phyloP scores from a whole-genome alignment of 2,797 vertebrate genomes.

The Threskiornis aethiopicus region DNA sequence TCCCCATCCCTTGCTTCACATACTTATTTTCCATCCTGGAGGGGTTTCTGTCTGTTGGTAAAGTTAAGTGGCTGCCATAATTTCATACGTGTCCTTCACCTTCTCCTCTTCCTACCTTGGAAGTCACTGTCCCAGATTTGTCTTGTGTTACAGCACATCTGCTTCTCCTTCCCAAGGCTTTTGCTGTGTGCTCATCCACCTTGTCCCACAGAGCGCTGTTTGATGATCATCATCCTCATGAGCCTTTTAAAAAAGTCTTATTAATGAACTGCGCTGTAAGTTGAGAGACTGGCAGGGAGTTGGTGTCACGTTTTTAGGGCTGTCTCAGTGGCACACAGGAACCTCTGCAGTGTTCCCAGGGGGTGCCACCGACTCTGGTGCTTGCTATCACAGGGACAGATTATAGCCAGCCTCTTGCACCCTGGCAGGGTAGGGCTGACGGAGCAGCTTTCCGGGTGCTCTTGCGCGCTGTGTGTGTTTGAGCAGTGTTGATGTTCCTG shows the following conservation, averaged over 20 bases:
- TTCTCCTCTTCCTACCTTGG: neutral
- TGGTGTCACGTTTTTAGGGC: neutral
- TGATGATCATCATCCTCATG: rapidly evolving
- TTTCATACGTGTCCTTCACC: neutral
- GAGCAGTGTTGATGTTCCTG: neutral
- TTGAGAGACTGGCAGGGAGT: neutral
- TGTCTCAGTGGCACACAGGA: neutral
- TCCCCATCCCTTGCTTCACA: neutral
- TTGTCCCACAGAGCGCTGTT: neutral
- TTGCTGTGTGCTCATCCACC: neutral
- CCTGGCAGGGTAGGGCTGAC: neutral
- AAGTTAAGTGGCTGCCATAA: neutral
- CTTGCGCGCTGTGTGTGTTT: neutral
- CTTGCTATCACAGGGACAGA: neutral
- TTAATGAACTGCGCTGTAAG: neutral
- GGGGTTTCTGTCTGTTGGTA: neutral
- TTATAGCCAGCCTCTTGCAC: neutral
- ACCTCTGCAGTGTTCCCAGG: neutral
- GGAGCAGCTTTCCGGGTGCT: neutral
- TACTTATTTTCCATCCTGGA: neutral
- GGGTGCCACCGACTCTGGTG: rapidly evolving
- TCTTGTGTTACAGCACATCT: neutral
- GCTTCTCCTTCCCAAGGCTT: neutral
- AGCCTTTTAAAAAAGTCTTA: neutral
- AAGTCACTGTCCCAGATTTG: neutral